phyloP scores from a whole-genome alignment of 2,113 vertebrate species.

The Tupaia tana region DNA sequence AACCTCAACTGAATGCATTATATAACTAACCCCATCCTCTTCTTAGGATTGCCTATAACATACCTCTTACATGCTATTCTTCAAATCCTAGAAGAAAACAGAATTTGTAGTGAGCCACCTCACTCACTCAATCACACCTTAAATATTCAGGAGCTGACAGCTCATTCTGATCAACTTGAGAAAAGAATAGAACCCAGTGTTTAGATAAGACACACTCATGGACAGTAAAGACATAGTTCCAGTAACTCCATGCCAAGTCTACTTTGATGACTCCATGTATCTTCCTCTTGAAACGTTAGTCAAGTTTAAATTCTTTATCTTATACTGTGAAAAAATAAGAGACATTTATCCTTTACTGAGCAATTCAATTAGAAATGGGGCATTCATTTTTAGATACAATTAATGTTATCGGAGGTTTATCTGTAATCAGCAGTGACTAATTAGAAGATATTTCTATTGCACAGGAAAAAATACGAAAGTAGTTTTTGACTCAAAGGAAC shows the following conservation, averaged over 20 bases:
- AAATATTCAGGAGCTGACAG: background rate
- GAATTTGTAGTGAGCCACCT: background rate
- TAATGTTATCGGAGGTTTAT: background rate
- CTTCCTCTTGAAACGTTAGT: background rate
- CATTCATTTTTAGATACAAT: background rate
- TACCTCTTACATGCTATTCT: background rate
- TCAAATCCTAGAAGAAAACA: background rate
- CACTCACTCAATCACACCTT: too few relatives aligned
- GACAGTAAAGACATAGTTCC: background rate
- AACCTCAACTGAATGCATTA: background rate
- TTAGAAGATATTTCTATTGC: background rate
- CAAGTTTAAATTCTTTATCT: background rate
- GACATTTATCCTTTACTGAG: background rate
- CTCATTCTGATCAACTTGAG: background rate
- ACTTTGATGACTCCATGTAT: background rate
- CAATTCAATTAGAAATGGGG: background rate
- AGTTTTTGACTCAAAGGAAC: conserved; percentile 57
- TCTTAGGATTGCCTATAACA: background rate
- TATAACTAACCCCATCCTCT: background rate
- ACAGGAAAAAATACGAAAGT: background rate
- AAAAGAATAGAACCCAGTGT: background rate
- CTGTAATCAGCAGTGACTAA: background rate
- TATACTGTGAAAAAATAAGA: background rate
- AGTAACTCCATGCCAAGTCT: background rate
- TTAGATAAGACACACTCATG: background rate